These are phyloP conservation scores for Alsophila aescularia DNA, from an alignment of 2,888 invertebrate species.

Conservation along the genomic window DNA sequence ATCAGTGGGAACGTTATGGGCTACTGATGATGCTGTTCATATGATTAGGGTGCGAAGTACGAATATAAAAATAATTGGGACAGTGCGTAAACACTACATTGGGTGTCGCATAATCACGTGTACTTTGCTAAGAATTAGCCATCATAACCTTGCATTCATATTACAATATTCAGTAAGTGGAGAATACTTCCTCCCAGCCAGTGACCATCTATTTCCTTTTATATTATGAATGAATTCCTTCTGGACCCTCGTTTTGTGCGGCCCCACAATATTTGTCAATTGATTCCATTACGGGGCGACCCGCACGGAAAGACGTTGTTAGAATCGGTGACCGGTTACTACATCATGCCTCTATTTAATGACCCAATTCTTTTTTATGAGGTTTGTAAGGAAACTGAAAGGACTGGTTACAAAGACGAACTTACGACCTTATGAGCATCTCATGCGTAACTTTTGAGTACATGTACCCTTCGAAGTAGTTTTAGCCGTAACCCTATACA, in stretches of 20 bases:
- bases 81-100: no score
- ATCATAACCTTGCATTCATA: neutral
- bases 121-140: neutral
- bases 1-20: no score
- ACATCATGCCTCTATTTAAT: conserved; percentile 39
- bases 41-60: no score
- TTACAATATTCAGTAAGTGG: conserved; percentile 14
- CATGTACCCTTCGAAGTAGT: no score
- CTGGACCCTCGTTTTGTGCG: conserved; percentile 33
- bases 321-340: conserved; percentile 44
- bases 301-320: conserved; percentile 50
- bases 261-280: conserved; percentile 47
- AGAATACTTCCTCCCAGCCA: conserved; percentile 12
- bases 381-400: conserved; percentile 17
- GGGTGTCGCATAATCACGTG: no score
- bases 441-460: no score
- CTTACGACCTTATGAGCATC: no score
- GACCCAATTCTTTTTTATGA: conserved; percentile 35
- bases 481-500: no score
- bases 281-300: conserved; percentile 45
- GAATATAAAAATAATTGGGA: no score
- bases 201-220: conserved; percentile 23
- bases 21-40: no score
- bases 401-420: neutral
- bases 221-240: conserved; percentile 40